phyloP scores from a whole-genome alignment of 2,113 vertebrate species.

The Elaphurus davidianus region DNA sequence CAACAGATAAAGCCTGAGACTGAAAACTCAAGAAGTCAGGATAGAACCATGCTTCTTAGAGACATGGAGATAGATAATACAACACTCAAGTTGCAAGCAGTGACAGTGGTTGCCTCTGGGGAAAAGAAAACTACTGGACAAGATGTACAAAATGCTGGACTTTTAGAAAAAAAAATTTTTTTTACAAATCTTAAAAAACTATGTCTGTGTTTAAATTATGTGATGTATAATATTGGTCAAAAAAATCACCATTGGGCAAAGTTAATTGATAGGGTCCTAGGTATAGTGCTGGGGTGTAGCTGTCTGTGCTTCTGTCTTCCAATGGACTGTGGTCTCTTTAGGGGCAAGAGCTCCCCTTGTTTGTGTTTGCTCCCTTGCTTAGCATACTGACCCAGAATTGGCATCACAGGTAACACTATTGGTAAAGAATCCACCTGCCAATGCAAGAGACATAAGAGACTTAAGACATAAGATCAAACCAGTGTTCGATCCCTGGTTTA shows the following conservation, averaged over 20 bases:
- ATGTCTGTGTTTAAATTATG: neutral
- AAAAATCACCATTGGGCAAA: neutral
- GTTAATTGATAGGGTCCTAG: neutral
- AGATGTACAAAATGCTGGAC: neutral
- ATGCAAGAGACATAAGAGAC: neutral
- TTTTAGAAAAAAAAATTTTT: neutral
- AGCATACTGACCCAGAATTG: neutral
- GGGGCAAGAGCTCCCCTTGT: neutral
- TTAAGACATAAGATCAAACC: neutral
- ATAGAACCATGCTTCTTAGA: neutral
- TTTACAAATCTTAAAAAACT: neutral
- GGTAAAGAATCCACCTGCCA: neutral
- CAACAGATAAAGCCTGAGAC: neutral
- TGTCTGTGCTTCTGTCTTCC: neutral
- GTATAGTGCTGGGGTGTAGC: rapidly evolving
- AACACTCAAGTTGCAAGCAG: neutral
- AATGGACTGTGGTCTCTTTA: neutral
- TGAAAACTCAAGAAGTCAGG: neutral
- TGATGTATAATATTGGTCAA: neutral
- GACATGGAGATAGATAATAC: neutral
- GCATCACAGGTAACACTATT: neutral
- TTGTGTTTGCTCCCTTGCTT: neutral
- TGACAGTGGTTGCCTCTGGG: neutral
- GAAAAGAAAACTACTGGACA: neutral
- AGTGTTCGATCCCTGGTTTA: neutral